These are phyloP conservation scores for Battus philenor DNA, from an alignment of 1,140 invertebrate species.

Conservation along the genomic window DNA sequence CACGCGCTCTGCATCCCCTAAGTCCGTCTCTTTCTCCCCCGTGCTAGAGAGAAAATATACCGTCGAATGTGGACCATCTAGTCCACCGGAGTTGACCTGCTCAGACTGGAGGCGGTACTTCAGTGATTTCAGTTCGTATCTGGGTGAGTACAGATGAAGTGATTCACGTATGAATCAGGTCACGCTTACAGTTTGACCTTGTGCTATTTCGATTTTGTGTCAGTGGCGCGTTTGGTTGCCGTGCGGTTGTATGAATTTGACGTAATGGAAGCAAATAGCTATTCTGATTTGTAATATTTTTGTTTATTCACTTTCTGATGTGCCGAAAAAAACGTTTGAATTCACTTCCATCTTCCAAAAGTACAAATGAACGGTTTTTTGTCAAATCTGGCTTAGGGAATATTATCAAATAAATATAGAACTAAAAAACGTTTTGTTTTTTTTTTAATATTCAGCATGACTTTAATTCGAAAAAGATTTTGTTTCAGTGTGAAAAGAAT, in stretches of 20 bases:
- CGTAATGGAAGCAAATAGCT: constrained; percentile 43
- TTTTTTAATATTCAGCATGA: too few species aligned
- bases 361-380: too few species aligned
- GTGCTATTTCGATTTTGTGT: constrained; percentile 65
- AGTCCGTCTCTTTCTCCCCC: constrained; percentile 73
- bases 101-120: constrained; percentile 70
- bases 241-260: constrained; percentile 57
- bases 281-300: constrained; percentile 16
- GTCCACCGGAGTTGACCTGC: constrained; percentile 44
- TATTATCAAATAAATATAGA: too few species aligned
- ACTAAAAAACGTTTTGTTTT: too few species aligned
- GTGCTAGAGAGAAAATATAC: constrained; percentile 71
- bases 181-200: constrained; percentile 60
- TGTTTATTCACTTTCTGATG: too few species aligned
- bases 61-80: constrained; percentile 45
- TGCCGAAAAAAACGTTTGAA: too few species aligned
- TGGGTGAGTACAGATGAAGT: constrained; percentile 60
- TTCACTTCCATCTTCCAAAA: too few species aligned
- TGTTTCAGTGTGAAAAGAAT: too few species aligned
- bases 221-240: constrained; percentile 53
- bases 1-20: constrained; percentile 74
- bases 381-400: too few species aligned
- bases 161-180: constrained; percentile 52
- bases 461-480: too few species aligned
- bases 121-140: constrained; percentile 68